Evolutionary conservation across 2,113 vertebrate genomes (phyloP).

Genomic region (Ophiodon elongatus): DNA sequence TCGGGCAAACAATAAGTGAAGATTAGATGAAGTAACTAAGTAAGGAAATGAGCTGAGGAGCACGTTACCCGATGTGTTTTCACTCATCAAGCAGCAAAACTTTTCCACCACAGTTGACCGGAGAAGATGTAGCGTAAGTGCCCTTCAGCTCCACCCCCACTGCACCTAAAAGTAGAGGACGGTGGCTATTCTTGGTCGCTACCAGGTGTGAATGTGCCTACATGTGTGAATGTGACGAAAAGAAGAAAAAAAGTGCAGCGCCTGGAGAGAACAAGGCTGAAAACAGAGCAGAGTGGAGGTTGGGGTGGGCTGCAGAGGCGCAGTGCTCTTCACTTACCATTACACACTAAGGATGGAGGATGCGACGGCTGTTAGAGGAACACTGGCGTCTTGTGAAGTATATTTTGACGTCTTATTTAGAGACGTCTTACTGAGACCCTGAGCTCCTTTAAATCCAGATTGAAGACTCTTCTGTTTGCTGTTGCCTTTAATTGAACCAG

Average conservation of each 20-base stretch:
- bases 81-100: too few species aligned
- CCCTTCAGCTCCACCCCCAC: not conserved
- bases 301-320: not conserved
- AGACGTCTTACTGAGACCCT: too few species aligned
- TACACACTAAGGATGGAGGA: not conserved
- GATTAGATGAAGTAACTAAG: not conserved
- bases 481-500: too few species aligned
- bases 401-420: not conserved
- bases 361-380: conserved; percentile 11
- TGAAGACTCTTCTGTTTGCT: too few species aligned
- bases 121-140: not conserved
- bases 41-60: not conserved
- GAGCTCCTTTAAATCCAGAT: too few species aligned
- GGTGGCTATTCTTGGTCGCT: conserved; percentile 4
- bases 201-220: conserved; percentile 22
- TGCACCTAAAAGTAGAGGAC: conserved; percentile 21
- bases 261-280: conserved; percentile 21
- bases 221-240: conserved; percentile 7
- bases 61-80: not conserved
- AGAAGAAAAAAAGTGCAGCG: not conserved
- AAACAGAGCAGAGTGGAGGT: not conserved
- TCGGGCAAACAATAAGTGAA: not conserved
- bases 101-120: conserved; percentile 10
- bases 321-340: not conserved
- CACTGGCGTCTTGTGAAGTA: not conserved